Evolutionary conservation across 2,797 vertebrate species (phyloP).

Genomic region (Liparis tanakae): DNA sequence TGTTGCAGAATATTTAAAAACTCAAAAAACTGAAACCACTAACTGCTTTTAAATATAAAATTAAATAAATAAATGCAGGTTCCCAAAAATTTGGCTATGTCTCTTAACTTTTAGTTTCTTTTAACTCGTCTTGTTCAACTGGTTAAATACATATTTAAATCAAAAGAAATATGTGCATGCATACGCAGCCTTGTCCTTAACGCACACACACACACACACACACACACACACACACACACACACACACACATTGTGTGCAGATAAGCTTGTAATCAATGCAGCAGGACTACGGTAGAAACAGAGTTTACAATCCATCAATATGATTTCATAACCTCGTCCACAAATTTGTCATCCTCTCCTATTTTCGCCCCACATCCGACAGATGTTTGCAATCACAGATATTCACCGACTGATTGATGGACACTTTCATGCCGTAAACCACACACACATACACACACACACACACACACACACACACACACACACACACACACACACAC

Average conservation of each 20-base stretch:
- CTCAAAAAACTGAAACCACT: too few species aligned
- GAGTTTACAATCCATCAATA: constrained; percentile 1
- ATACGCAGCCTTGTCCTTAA: not conserved
- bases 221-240: constrained; percentile 3
- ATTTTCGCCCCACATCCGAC: not conserved
- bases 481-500: constrained; percentile 2
- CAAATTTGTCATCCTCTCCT: not conserved
- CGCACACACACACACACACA: not conserved
- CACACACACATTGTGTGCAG: not conserved
- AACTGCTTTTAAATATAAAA: too few species aligned
- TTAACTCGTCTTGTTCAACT: too few species aligned
- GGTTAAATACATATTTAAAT: too few species aligned
- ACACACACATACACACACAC: not conserved
- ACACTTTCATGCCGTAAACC: constrained; percentile 25
- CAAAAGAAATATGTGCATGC: too few species aligned
- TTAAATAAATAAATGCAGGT: too few species aligned
- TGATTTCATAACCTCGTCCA: constrained; percentile 14
- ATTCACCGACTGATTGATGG: constrained; percentile 42
- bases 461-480: not conserved
- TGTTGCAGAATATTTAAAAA: not conserved
- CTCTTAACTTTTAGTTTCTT: too few species aligned
- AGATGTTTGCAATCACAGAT: constrained; percentile 33
- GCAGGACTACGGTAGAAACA: not conserved
- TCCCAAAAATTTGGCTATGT: too few species aligned
- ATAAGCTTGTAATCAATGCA: constrained; percentile 2